phyloP scores from a whole-genome alignment of 2,888 invertebrate species.

The Gymnoscelis rufifasciata region DNA sequence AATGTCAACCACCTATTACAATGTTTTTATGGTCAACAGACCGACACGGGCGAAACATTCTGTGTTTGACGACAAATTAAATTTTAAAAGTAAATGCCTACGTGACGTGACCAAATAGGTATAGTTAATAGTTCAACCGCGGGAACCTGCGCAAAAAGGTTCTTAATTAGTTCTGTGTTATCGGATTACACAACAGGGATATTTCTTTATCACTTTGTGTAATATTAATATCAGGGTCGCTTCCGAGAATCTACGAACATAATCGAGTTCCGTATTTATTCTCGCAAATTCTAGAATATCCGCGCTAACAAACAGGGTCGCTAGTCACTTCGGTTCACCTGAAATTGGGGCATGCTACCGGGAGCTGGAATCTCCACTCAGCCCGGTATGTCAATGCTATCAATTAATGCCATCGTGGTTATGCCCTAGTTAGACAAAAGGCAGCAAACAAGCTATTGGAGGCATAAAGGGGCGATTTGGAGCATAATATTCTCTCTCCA shows the following conservation, averaged over 20 bases:
- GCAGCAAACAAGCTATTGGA: conserved; percentile 51
- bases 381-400: conserved; percentile 59
- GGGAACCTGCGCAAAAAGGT: not conserved
- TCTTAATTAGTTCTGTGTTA: not conserved
- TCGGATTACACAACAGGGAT: not conserved
- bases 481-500: conserved; percentile 39
- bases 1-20: conserved; percentile 42
- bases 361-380: conserved; percentile 38
- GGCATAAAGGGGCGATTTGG: conserved; percentile 41
- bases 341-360: conserved; percentile 25
- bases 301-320: conserved; percentile 20
- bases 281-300: not conserved
- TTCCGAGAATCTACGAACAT: too few relatives aligned
- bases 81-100: too few relatives aligned
- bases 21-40: not conserved
- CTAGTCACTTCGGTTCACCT: conserved; percentile 23
- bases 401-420: conserved; percentile 63
- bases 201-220: too few relatives aligned
- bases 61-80: not conserved
- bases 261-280: not conserved
- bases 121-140: not conserved
- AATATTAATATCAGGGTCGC: too few relatives aligned
- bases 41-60: not conserved
- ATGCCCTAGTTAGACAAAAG: conserved; percentile 63
- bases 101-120: too few relatives aligned